A percentile compares a stretch with the other conserved stretches of the same genome.
Conservation (phyloP, 1,140 invertebrate genomes). For the Drosophila simulans region DNA sequence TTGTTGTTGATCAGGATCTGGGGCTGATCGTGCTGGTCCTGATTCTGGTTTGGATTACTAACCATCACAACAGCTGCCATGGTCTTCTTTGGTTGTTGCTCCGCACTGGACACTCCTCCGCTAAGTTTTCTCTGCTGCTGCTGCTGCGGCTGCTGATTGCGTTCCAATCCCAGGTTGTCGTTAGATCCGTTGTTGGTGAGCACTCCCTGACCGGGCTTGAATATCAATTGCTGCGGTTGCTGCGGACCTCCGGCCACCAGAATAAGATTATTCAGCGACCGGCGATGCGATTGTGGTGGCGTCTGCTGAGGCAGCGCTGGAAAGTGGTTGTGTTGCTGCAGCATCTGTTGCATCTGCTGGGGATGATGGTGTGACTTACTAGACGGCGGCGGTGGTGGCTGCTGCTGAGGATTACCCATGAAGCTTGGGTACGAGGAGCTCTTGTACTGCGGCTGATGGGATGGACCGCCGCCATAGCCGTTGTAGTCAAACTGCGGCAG, state of each 20-base stretch:
- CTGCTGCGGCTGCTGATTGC: conserved; percentile 45
- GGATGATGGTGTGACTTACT: conserved; percentile 84
- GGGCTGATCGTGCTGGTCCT: conserved; percentile 45
- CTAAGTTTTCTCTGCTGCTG: conserved; percentile 66
- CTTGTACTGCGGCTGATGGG: conserved; percentile 81
- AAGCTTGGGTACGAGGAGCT: conserved; percentile 85
- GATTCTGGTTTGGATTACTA: conserved; percentile 66
- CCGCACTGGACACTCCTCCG: conserved; percentile 25
- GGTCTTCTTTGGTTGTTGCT: conserved; percentile 78
- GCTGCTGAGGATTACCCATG: conserved; percentile 66
- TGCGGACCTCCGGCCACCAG: conserved; percentile 76
- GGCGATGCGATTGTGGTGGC: conserved; percentile 75
- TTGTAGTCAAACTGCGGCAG: conserved; percentile 64
- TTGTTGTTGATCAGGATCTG: conserved; percentile 76
- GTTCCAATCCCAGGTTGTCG: conserved; percentile 48
- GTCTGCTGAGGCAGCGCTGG: conserved; percentile 85
- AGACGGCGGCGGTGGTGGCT: conserved; percentile 48
- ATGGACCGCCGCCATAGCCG: conserved; percentile 48
- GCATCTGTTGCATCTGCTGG: conserved; percentile 78
- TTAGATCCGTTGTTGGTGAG: conserved; percentile 57
- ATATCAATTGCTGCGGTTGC: conserved; percentile 76
- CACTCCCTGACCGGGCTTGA: conserved; percentile 76
- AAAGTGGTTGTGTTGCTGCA: conserved; percentile 82
- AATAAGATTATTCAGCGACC: conserved; percentile 82
- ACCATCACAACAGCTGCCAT: conserved; percentile 84